Evolutionary conservation across 2,113 vertebrate species (phyloP).

Genomic region (Motacilla alba): DNA sequence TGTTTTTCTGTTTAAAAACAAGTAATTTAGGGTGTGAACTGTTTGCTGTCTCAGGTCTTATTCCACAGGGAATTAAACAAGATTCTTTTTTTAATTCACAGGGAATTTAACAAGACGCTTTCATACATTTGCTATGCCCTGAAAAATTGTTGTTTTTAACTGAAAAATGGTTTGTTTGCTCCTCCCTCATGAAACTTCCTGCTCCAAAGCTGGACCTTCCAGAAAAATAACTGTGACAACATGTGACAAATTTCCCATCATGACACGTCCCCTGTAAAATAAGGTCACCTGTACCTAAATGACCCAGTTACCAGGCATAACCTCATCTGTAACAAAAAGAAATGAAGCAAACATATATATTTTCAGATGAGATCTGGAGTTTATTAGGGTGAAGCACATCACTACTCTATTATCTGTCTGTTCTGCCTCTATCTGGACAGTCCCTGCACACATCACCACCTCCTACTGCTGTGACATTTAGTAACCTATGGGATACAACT

Average conservation of each 20-base stretch:
- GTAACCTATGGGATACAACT: neutral
- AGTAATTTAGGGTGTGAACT: neutral
- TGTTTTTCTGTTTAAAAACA: neutral
- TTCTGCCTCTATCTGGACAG: neutral
- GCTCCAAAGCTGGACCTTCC: neutral
- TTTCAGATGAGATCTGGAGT: neutral
- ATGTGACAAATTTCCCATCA: neutral
- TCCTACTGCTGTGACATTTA: neutral
- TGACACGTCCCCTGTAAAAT: neutral
- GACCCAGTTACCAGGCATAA: neutral
- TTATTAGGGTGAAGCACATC: neutral
- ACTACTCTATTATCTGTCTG: neutral
- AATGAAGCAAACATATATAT: fast-evolving
- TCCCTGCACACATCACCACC: neutral
- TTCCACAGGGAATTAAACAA: neutral
- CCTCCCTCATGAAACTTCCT: neutral
- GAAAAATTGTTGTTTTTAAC: neutral
- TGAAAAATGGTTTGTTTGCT: neutral
- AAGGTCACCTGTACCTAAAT: neutral
- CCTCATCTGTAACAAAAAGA: neutral
- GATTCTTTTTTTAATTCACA: neutral
- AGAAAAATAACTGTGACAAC: neutral
- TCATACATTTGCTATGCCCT: neutral
- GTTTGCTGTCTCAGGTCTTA: neutral
- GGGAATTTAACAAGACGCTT: neutral